Percentiles rank a stretch among this genome's conserved stretches.
phyloP scores from a whole-genome alignment of 1,140 invertebrate genomes.

The Varroa destructor region DNA sequence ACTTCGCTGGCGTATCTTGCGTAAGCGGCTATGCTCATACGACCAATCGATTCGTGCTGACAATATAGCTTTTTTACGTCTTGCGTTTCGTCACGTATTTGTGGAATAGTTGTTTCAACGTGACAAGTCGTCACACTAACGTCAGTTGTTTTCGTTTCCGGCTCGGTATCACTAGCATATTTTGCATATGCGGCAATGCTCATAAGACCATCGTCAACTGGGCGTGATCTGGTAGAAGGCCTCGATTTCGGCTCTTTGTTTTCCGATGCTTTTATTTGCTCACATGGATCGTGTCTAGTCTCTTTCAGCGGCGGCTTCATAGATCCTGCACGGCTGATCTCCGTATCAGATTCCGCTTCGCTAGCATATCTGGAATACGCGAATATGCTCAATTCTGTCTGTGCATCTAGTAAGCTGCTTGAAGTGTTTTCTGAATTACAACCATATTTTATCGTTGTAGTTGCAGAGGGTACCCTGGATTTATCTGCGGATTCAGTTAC shows the following conservation, averaged over 20 bases:
- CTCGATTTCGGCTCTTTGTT: no score
- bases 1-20: constrained; percentile 15
- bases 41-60: not conserved
- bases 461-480: no score
- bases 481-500: no score
- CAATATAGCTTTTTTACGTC: not conserved
- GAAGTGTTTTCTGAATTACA: no score
- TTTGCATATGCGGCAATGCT: constrained; percentile 19
- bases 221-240: no score
- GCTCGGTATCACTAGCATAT: not conserved
- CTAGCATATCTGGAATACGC: constrained; percentile 10
- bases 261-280: no score
- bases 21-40: constrained; percentile 14
- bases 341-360: constrained; percentile 3
- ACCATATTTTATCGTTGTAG: no score
- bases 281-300: no score
- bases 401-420: not conserved
- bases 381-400: not conserved
- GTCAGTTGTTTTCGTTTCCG: not conserved
- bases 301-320: no score
- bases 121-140: not conserved
- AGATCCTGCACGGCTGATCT: not conserved
- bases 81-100: not conserved
- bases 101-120: not conserved
- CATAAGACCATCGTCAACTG: not conserved